Evolutionary conservation across 2,797 vertebrate species (phyloP).

Genomic region (Tolypeutes matacus): DNA sequence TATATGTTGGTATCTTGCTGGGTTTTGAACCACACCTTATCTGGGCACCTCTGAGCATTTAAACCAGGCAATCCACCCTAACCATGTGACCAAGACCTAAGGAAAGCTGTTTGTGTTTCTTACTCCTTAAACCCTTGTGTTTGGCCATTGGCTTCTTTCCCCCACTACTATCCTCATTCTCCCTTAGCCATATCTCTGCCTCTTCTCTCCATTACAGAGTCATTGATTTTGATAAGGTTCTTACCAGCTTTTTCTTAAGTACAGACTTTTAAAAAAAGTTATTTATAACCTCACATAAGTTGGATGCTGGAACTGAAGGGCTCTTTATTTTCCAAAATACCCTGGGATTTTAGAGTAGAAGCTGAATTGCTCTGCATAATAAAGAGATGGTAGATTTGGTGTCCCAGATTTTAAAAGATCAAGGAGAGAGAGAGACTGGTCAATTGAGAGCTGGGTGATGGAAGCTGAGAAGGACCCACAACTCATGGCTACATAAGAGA

Average conservation of each 20-base stretch:
- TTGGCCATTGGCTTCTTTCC: background rate
- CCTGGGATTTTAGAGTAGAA: slow-evolving; percentile 40
- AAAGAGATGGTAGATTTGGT: slow-evolving; percentile 46
- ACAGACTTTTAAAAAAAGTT: background rate
- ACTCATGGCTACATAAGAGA: background rate
- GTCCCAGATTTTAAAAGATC: slow-evolving; percentile 52
- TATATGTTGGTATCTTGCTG: background rate
- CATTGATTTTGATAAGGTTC: background rate
- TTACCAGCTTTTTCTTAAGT: slow-evolving; percentile 17
- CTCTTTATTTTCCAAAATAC: slow-evolving; percentile 23
- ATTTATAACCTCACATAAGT: background rate
- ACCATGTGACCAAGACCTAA: background rate
- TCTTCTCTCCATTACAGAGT: background rate
- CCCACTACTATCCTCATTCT: background rate
- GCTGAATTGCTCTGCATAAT: slow-evolving; percentile 1
- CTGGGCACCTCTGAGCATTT: background rate
- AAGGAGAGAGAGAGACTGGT: background rate
- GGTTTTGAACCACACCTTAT: slow-evolving; percentile 17
- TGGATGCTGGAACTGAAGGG: background rate
- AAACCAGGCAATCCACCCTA: background rate
- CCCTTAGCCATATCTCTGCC: background rate
- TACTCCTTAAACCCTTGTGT: background rate
- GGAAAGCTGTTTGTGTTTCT: background rate
- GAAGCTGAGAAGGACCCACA: slow-evolving; percentile 11
- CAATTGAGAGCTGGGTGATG: background rate